Percentiles rank a stretch among this genome's conserved stretches.
phyloP scores from a whole-genome alignment of 2,888 invertebrate genomes.

The Acrobeloides nanus region DNA sequence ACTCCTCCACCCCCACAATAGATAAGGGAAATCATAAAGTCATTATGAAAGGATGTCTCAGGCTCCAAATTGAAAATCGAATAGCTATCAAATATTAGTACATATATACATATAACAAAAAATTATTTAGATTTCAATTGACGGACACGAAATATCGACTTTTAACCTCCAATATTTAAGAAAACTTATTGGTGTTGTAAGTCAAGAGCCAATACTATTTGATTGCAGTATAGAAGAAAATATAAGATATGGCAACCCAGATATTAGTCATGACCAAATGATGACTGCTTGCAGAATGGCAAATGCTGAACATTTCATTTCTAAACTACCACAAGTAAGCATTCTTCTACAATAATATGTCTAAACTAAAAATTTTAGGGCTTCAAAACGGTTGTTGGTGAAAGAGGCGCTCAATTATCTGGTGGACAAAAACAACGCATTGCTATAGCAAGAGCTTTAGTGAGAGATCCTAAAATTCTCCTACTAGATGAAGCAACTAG shows the following conservation, averaged over 20 bases:
- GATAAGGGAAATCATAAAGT: too few relatives aligned
- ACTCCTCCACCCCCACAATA: too few relatives aligned
- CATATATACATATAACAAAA: too few relatives aligned
- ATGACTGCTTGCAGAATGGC: conserved; percentile 51
- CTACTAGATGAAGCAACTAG: conserved; percentile 20
- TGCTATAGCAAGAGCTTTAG: conserved; percentile 44
- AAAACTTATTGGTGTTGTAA: conserved; percentile 54
- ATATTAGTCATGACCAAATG: conserved; percentile 32
- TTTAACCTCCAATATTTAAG: conserved; percentile 58
- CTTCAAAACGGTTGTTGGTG: conserved; percentile 27
- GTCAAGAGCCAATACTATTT: conserved; percentile 63
- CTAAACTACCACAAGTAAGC: conserved; percentile 7
- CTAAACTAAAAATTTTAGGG: conserved; percentile 13
- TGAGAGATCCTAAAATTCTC: conserved; percentile 24
- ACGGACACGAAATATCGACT: conserved; percentile 55
- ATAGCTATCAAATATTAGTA: too few relatives aligned
- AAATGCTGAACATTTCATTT: conserved; percentile 57
- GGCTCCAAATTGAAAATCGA: too few relatives aligned
- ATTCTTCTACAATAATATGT: neutral
- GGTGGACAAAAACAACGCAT: conserved; percentile 39
- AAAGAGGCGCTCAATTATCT: conserved; percentile 24
- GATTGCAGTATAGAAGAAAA: conserved; percentile 58
- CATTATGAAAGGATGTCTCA: too few relatives aligned
- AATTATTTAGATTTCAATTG: conserved; percentile 50
- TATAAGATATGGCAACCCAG: conserved; percentile 53